phyloP scores from a whole-genome alignment of 2,113 vertebrate genomes.

The Pyrgilauda ruficollis region DNA sequence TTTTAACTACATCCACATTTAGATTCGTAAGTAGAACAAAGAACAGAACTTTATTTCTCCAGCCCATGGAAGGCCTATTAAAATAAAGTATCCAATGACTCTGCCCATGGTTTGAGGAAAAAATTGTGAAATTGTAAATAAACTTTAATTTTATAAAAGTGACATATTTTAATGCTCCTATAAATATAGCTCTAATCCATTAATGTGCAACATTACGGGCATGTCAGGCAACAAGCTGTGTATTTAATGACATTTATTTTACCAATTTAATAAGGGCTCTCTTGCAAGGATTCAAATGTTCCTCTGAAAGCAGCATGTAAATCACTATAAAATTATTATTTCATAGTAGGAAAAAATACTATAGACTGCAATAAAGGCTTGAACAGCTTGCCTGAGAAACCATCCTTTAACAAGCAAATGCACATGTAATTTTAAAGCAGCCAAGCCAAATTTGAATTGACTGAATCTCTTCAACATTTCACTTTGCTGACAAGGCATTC shows the following conservation, averaged over 20 bases:
- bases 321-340: not conserved
- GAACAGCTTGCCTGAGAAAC: not conserved
- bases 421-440: not conserved
- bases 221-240: not conserved
- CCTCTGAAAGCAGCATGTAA: not conserved
- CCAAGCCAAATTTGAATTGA: not conserved
- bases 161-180: not conserved
- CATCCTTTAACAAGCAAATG: not conserved
- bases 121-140: not conserved
- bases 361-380: not conserved
- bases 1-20: not conserved
- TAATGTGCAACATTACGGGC: not conserved
- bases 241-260: not conserved
- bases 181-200: not conserved
- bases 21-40: not conserved
- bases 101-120: not conserved
- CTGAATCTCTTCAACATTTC: not conserved
- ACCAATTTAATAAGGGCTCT: not conserved
- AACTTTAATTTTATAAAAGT: not conserved
- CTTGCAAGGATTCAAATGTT: not conserved
- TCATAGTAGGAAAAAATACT: not conserved
- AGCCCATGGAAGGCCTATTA: not conserved
- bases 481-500: not conserved
- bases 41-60: not conserved
- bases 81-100: not conserved